Percentiles rank a stretch among this genome's conserved stretches.
These are phyloP conservation scores for Augiades crinisus DNA, from an alignment of 2,888 invertebrate genomes.

Conservation along the genomic window DNA sequence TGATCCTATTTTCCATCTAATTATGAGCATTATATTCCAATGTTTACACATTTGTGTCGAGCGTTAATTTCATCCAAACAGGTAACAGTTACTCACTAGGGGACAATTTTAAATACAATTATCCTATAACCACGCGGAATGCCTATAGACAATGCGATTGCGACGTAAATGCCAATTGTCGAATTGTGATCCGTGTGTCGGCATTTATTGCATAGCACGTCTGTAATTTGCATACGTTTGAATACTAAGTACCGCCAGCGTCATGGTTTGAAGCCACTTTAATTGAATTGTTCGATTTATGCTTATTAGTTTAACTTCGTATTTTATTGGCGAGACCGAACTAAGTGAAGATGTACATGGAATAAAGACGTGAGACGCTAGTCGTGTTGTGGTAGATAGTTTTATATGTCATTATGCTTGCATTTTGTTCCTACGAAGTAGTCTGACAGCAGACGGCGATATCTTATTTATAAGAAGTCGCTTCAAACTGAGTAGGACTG, in stretches of 20 bases:
- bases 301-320: slow-evolving; percentile 60
- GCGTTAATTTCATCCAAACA: not conserved
- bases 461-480: slow-evolving; percentile 64
- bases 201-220: slow-evolving; percentile 81
- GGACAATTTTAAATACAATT: slow-evolving; percentile 12
- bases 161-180: slow-evolving; percentile 76
- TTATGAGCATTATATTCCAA: not conserved
- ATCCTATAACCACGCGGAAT: slow-evolving; percentile 25
- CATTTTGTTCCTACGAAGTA: slow-evolving; percentile 23
- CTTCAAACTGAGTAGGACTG: slow-evolving; percentile 31
- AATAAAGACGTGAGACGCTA: not conserved
- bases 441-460: slow-evolving; percentile 41
- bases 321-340: slow-evolving; percentile 39
- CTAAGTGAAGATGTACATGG: slow-evolving; percentile 18
- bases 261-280: slow-evolving; percentile 73
- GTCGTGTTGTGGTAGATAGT: not conserved
- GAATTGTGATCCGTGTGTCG: slow-evolving; percentile 78
- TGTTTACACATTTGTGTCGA: not conserved
- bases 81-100: not conserved
- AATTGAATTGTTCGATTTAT: slow-evolving; percentile 77
- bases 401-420: slow-evolving; percentile 4
- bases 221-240: slow-evolving; percentile 81
- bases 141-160: slow-evolving; percentile 56
- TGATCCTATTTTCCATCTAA: not conserved
- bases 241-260: slow-evolving; percentile 73